These are phyloP conservation scores for Hydractinia echinata DNA, from an alignment of 30 jellyfish, hydroid and myxozoan species.

Conservation along the genomic window DNA sequence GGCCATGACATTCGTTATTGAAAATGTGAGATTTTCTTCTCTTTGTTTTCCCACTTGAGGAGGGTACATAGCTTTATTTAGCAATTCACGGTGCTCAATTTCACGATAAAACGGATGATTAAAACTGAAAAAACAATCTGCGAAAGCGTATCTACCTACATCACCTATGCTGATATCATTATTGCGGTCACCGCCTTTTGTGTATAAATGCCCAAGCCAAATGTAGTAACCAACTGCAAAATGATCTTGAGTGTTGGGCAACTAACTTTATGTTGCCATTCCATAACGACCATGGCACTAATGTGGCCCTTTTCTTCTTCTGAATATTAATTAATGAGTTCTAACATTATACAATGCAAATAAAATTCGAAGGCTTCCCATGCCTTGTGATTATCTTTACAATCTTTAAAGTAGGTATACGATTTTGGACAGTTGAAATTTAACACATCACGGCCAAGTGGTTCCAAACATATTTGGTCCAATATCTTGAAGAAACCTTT, in stretches of 20 bases:
- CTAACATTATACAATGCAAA: not conserved
- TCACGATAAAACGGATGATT: constrained; percentile 17
- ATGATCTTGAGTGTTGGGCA: not conserved
- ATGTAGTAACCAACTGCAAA: not conserved
- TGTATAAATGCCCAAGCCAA: constrained; percentile 2
- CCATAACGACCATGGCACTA: not conserved
- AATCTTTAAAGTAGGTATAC: not conserved
- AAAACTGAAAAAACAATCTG: not conserved
- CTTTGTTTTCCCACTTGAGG: not conserved
- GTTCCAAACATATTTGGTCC: too few relatives aligned
- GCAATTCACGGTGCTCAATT: not conserved
- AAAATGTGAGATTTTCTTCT: constrained; percentile 4
- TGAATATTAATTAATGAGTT: not conserved
- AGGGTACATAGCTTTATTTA: not conserved
- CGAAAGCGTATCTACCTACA: not conserved
- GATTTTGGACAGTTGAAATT: too few relatives aligned
- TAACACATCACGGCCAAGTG: too few relatives aligned
- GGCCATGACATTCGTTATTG: not conserved
- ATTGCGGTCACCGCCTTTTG: not conserved
- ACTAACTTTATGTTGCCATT: not conserved
- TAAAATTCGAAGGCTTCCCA: constrained; percentile 2
- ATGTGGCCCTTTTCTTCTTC: not conserved
- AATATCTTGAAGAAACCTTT: not conserved
- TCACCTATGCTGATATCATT: not conserved
- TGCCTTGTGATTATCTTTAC: constrained; percentile 12